Evolutionary conservation across 1,140 invertebrate species (phyloP).

Genomic region (Caenorhabditis briggsae): DNA sequence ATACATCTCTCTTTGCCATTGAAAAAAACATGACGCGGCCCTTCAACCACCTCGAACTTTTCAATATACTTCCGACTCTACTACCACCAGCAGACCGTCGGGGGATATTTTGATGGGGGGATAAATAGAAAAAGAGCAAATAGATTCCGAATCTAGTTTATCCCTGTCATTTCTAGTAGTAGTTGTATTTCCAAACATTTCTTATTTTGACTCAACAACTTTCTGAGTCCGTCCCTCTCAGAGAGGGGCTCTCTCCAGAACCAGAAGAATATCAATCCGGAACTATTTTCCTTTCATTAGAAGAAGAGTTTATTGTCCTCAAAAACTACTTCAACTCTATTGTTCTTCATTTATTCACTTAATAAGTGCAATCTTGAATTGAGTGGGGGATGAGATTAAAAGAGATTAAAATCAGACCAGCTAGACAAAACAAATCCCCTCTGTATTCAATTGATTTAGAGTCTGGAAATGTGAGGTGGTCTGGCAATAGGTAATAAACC

Average conservation of each 20-base stretch:
- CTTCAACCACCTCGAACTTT: not conserved
- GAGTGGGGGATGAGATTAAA: not conserved
- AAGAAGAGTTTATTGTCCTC: not conserved
- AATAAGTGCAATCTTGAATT: not conserved
- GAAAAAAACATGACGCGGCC: not conserved
- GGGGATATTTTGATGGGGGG: not conserved
- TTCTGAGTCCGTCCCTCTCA: too few relatives aligned
- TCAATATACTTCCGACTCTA: not conserved
- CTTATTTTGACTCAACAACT: too few relatives aligned
- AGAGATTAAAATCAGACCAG: not conserved
- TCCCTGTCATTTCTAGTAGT: not conserved
- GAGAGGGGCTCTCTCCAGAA: too few relatives aligned
- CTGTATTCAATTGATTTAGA: too few relatives aligned
- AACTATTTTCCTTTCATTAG: not conserved
- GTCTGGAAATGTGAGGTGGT: too few relatives aligned
- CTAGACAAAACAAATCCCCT: not conserved
- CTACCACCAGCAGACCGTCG: too few relatives aligned
- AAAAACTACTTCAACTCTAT: not conserved
- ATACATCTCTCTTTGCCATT: too few relatives aligned
- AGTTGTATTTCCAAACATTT: too few relatives aligned
- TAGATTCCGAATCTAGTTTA: constrained; percentile 5
- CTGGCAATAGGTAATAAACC: too few relatives aligned
- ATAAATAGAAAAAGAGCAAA: constrained; percentile 15
- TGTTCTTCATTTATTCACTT: not conserved
- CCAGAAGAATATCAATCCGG: not conserved